Evolutionary conservation across 2,113 vertebrate species (phyloP).

Genomic region (Columbina picui): DNA sequence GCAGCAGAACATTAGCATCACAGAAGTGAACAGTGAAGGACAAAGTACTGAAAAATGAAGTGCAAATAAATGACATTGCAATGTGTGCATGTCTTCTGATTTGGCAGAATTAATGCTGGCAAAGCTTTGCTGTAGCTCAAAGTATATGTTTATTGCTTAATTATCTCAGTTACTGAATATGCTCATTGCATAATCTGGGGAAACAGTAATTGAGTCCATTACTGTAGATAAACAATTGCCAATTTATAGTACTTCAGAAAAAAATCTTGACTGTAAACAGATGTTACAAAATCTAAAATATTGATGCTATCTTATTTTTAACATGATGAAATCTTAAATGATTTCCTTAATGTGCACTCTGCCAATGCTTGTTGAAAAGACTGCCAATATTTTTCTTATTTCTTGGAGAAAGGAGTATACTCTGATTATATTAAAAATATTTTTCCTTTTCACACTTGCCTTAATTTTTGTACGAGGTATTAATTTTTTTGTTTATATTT

Average conservation of each 20-base stretch:
- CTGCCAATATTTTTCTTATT: not conserved
- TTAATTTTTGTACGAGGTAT: not conserved
- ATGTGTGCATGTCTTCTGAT: not conserved
- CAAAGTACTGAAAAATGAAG: not conserved
- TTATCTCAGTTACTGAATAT: slow-evolving; percentile 59
- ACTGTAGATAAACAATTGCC: slow-evolving; percentile 60
- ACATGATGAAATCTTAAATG: not conserved
- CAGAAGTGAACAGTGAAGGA: not conserved
- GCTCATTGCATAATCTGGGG: slow-evolving; percentile 26
- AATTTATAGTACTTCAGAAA: slow-evolving; percentile 51
- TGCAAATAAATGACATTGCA: not conserved
- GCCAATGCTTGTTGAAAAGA: not conserved
- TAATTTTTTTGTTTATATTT: not conserved
- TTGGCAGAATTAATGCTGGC: slow-evolving; percentile 48
- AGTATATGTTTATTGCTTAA: slow-evolving; percentile 62
- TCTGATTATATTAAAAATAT: not conserved
- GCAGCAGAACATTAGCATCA: not conserved
- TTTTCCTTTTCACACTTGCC: not conserved
- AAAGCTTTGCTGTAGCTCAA: slow-evolving; percentile 27
- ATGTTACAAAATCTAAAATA: slow-evolving; percentile 44
- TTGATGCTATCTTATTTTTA: slow-evolving; percentile 16
- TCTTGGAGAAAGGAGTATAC: not conserved
- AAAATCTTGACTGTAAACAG: slow-evolving; percentile 51
- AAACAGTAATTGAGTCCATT: slow-evolving; percentile 58
- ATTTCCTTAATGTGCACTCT: not conserved